Percentiles rank a stretch among this genome's conserved stretches.
These are phyloP conservation scores for Cataglyphis albicans DNA, from an alignment of 2,888 invertebrate species.

Conservation along the genomic window DNA sequence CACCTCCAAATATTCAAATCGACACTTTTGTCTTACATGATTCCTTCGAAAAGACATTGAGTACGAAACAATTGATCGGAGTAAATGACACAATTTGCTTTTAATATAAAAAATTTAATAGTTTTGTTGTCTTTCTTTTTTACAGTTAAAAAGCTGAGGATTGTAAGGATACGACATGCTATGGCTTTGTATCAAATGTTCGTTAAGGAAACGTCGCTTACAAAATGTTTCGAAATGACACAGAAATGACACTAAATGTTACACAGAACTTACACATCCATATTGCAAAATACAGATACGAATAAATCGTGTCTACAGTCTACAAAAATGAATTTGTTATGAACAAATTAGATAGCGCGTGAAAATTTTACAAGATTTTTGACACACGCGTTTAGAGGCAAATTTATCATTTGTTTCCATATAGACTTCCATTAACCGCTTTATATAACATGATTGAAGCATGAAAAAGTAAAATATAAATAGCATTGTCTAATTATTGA, in stretches of 20 bases:
- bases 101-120: not conserved
- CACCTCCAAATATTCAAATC: conserved; percentile 3
- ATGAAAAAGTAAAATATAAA: not conserved
- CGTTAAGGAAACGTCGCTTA: not conserved
- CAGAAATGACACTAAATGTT: not conserved
- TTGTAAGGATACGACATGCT: not conserved
- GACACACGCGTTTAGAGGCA: not conserved
- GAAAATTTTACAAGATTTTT: not conserved
- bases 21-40: conserved; percentile 20
- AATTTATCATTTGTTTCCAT: conserved; percentile 44
- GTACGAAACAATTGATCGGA: not conserved
- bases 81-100: not conserved
- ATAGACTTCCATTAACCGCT: conserved; percentile 2
- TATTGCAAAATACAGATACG: not conserved
- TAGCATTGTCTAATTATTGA: not conserved
- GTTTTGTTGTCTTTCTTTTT: not conserved
- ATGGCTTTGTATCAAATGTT: not conserved
- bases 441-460: not conserved
- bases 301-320: not conserved
- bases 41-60: conserved; percentile 31
- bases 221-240: not conserved
- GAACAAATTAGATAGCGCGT: conserved; percentile 15
- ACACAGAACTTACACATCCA: not conserved
- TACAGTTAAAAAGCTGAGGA: not conserved
- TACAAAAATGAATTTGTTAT: not conserved